Evolutionary conservation across 2,888 invertebrate genomes (phyloP), one percentile per base, ranked within the genome.

Genomic region (Alloplasta piceator): DNA sequence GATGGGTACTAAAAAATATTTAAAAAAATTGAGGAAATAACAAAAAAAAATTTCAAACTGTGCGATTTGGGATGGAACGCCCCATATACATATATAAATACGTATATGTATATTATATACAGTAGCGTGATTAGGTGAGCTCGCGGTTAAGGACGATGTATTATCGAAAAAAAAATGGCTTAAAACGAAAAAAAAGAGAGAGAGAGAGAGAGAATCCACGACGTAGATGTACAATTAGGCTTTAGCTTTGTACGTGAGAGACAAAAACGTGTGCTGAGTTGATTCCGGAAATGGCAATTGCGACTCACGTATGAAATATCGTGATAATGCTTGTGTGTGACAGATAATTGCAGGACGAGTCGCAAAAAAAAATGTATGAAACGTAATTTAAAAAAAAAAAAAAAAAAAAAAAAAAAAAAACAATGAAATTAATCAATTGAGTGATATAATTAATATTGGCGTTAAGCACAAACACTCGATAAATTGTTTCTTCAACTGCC

Each of bases 201-300:
- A 76, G 48, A 60, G 56, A 66, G 61, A 80, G 84, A 84, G 83
- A 82, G 72, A 79, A 79, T 78, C 63, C 78, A 76, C 74, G 72
- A 84, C 71, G 77, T 56, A 78, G 83, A 64, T 83, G 86, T 85
- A 83, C 85, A 87, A 86, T 87, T 89, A 89, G 89, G 86, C 85
- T 87, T 87, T 88, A 89, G 90, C 88, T 89, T 89, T 90, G 85
- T 90, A 89, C 88, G 87, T 87, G 84, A 83, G 77, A 64, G 72
- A 66, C 58, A 68, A 56, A 74, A 78, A 71, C 61, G 82, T 72
- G 77, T 81, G 80, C 61, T 74, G 50, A 80, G 63, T 74, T 46
- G 61, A 78, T 50, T 68, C 63, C 12, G 55, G 63, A 78, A 39
- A 68, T 46, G 48, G 64, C 58, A 67, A 76, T 38, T 55, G 74